Evolutionary conservation across 1,140 invertebrate genomes (phyloP), one percentile per base, ranked within the genome.

Genomic region (Epicauta chinensis): DNA sequence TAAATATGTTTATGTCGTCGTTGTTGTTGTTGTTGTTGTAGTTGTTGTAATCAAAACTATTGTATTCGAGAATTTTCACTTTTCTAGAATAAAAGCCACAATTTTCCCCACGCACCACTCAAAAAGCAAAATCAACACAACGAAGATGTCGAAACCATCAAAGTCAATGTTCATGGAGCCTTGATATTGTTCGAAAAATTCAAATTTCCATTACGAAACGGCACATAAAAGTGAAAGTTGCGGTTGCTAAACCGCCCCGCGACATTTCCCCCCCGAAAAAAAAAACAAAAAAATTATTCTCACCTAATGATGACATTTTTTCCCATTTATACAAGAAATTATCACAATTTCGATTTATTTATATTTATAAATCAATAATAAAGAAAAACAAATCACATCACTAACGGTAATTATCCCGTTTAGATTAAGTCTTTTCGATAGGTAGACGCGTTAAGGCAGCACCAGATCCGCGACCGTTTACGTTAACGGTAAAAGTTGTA

Each of bases 401-500:
- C 32, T 34, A 9, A 34, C 32, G 23, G 23, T 23, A 5, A 23
- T 23, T 23, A 23, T 3, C 4, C 7, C 23, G 23, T 23, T 23
- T 23, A 3, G 7, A 23, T 5, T 23, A 7, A 7, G 7, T 5
- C 4, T 23, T 34, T 34, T n/a, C 10, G 32, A 0, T 34, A 34
- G 10, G 12, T 34, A 34, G 32, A 12, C 32, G 54, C 48, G 39
- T 47, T 53, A 51, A 53, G 48, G 31, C 13, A 58, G 53, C 48
- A 17, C 31, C 48, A 51, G 34, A 29, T 43, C 23, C 23, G 23
- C 23, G 51, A 61, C 59, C 58, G 57, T 53, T 47, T 52, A 42
- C 60, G 50, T 55, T 69, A 69, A 69, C 67, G 64, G 67, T 68
- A 69, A 59, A 61, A 63, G 66, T 66, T 61, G 67, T 69, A 69